Evolutionary conservation across 2,797 vertebrate species (phyloP).

Genomic region (Pangasius djambal): DNA sequence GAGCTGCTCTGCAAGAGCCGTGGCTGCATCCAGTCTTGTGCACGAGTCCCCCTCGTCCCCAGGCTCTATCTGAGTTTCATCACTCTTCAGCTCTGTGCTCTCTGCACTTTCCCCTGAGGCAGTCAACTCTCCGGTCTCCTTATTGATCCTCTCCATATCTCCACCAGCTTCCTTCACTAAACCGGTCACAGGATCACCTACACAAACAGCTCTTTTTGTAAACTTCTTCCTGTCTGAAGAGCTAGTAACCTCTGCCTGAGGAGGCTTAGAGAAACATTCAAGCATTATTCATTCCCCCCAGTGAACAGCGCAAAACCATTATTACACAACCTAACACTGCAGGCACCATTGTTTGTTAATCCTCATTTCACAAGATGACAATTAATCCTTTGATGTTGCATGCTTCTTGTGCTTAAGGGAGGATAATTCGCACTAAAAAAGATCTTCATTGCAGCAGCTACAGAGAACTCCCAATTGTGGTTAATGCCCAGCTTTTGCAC

Average conservation of each 20-base stretch:
- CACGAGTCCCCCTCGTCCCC: slow-evolving; percentile 35
- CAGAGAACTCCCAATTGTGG: slow-evolving; percentile 16
- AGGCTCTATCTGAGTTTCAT: slow-evolving; percentile 44
- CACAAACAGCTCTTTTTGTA: slow-evolving; percentile 19
- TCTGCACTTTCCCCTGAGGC: slow-evolving; percentile 71
- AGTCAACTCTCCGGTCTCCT: slow-evolving; percentile 76
- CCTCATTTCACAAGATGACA: slow-evolving; percentile 26
- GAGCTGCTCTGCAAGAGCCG: slow-evolving; percentile 68
- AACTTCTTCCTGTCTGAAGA: slow-evolving; percentile 27
- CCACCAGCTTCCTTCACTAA: slow-evolving; percentile 56
- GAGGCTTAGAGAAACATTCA: background rate
- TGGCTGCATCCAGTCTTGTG: slow-evolving; percentile 48
- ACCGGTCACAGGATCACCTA: slow-evolving; percentile 18
- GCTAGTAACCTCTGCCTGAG: background rate
- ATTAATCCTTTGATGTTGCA: slow-evolving; percentile 48
- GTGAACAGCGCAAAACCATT: background rate
- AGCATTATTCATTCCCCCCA: background rate
- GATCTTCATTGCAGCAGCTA: slow-evolving; percentile 37
- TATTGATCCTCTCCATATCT: slow-evolving; percentile 73
- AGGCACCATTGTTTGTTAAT: slow-evolving; percentile 13
- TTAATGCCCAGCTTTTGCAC: slow-evolving; percentile 14
- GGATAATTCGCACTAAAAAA: slow-evolving; percentile 8
- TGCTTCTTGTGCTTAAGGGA: slow-evolving; percentile 37
- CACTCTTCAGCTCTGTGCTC: slow-evolving; percentile 63
- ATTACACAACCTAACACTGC: slow-evolving; percentile 12